These are phyloP conservation scores for Trichogramma pretiosum DNA, from an alignment of 1,140 invertebrate genomes.

Conservation along the genomic window DNA sequence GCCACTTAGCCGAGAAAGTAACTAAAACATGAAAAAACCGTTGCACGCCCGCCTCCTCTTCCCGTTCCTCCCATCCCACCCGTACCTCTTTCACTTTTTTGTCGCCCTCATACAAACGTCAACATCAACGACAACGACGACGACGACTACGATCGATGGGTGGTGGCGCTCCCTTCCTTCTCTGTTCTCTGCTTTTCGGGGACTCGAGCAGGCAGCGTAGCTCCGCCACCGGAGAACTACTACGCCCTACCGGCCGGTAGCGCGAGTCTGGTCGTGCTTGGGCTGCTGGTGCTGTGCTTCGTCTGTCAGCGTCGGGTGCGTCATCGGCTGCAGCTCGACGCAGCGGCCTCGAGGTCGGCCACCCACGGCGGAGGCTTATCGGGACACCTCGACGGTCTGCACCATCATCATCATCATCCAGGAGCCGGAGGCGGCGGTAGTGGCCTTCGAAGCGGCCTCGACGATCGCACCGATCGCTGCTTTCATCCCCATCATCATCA, in stretches of 20 bases:
- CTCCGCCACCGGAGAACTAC: constrained; percentile 36
- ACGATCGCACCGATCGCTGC: constrained; percentile 32
- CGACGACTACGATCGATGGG: too few species aligned
- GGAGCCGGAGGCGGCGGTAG: not conserved
- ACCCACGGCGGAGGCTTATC: too few species aligned
- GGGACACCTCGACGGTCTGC: not conserved
- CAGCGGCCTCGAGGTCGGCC: too few species aligned
- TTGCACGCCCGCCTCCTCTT: not conserved
- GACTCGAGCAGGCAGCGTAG: constrained; percentile 35
- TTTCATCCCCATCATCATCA: constrained; percentile 38
- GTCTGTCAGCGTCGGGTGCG: constrained; percentile 36
- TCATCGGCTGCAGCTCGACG: constrained; percentile 12
- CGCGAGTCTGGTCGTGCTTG: constrained; percentile 29
- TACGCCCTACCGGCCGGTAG: constrained; percentile 36
- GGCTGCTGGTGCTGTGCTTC: constrained; percentile 33
- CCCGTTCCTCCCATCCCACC: not conserved
- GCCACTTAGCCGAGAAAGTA: too few species aligned
- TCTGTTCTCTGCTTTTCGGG: not conserved
- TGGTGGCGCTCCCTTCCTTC: not conserved
- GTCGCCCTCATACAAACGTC: not conserved
- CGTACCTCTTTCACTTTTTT: not conserved
- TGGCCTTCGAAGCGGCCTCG: constrained; percentile 26
- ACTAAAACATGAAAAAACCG: not conserved
- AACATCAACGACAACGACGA: too few species aligned
- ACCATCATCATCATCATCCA: constrained; percentile 2